Base-by-base conservation (phyloP, 2,113 vertebrate genomes). In the Dinomys branickii region DNA sequence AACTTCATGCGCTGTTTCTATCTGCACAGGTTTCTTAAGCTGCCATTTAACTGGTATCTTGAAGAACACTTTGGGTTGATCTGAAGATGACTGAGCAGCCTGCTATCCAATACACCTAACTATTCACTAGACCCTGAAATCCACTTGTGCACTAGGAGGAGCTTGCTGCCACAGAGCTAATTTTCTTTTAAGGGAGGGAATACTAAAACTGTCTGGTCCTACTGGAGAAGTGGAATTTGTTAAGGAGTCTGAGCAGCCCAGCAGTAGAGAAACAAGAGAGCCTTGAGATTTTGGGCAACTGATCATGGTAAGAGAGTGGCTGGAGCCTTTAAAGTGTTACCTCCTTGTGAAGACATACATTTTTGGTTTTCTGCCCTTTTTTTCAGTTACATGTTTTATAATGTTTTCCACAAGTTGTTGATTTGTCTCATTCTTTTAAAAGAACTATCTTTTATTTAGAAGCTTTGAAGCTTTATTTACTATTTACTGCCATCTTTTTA, bases 401-500 rank as follows among this genome's bases (percentile, higher is more conserved):
- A 61, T 71, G 7, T 90, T 94, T 95, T 58, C 81, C 2, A 71
- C 6, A 26, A 81, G 77, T 59, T 50, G 35, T 17, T 50, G 10
- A 3, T 75, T 88, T 80, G 47, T 44, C 20, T 33, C 14, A 65
- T 65, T 77, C 16, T 11, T 95, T 71, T 71, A n/a, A 78, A 83
- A n/a, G 69, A 69, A 83, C 7, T 83, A 22, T 85, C 7, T 86
- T 96, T 96, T 96, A 85, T 65, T 85, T 90, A 41, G 30, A 81
- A 82, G 19, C 0, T 19, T 84, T 84, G 73, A 77, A 82, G 20
- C 44, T 77, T 82, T 81, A 77, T 91, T 77, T 88, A 77, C 7
- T 81, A 77, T 91, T 77, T 88, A 77, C 7, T 5, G 5, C 47
- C 4, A 69, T 41, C 19, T 38, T 91, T 50, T 33, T 75, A 59